These are phyloP conservation scores for Apis mellifera DNA, from an alignment of 1,140 invertebrate genomes.

Conservation along the genomic window Amel_HAv3.1 CM009946.2:1961001-1961500, in stretches of 20 bases:
- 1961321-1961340: conserved; percentile 76
- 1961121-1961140: not conserved
- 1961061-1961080: no score
- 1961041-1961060: no score
- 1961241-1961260: conserved; percentile 53
- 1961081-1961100: no score
- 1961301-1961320: conserved; percentile 78
- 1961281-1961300: conserved; percentile 74
- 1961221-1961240: not conserved
- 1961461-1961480: conserved; percentile 35
- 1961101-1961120: no score
- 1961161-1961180: not conserved
- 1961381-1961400: not conserved
- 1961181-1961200: not conserved
- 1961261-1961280: conserved; percentile 44
- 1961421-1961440: conserved; percentile 74
- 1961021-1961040: not conserved
- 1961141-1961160: not conserved
- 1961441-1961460: conserved; percentile 55
- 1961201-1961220: not conserved
- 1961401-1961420: conserved; percentile 60
- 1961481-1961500: conserved; percentile 39
- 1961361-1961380: conserved; percentile 54
- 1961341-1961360: conserved; percentile 77
- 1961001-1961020: no score